Percentiles rank a stretch among this genome's conserved stretches.
Evolutionary conservation across 2,888 invertebrate genomes (phyloP).

Genomic region (Mythimna impura): DNA sequence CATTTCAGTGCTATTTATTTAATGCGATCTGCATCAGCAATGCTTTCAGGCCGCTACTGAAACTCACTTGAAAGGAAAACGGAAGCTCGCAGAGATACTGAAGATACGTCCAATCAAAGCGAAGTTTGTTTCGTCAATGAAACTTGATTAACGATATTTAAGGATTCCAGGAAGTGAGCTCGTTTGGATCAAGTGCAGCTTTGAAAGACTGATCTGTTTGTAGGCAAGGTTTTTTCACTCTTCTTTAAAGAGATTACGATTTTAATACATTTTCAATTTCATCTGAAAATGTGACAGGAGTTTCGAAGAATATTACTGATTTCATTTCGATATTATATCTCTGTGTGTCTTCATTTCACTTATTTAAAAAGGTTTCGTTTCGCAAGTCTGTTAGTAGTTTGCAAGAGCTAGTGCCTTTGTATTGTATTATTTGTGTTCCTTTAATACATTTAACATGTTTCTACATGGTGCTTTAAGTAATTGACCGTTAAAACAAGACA

Average conservation of each 20-base stretch:
- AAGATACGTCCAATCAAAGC: conserved; percentile 46
- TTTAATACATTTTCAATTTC: background rate
- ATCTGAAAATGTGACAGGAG: background rate
- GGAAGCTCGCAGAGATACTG: conserved; percentile 18
- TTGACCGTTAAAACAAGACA: background rate
- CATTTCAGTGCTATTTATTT: conserved; percentile 66
- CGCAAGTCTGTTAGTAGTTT: background rate
- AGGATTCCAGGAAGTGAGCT: conserved; percentile 14
- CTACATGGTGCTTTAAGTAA: background rate
- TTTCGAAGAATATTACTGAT: background rate
- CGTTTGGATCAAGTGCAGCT: conserved; percentile 12
- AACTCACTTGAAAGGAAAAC: conserved; percentile 46
- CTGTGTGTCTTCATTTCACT: conserved; percentile 2
- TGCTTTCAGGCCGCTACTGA: conserved; percentile 44
- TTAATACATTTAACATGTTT: background rate
- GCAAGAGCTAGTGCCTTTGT: conserved; percentile 4
- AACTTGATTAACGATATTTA: conserved; percentile 49
- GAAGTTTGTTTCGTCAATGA: conserved; percentile 36
- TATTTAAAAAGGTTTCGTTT: conserved; percentile 6
- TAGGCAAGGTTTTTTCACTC: background rate
- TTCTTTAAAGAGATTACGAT: conserved; percentile 11
- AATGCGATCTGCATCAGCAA: conserved; percentile 67
- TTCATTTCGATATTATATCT: background rate
- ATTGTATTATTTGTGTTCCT: conserved; percentile 2
- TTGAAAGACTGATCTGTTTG: background rate